phyloP scores from a whole-genome alignment of 2,113 vertebrate genomes.

The Lucifuga dentata region DNA sequence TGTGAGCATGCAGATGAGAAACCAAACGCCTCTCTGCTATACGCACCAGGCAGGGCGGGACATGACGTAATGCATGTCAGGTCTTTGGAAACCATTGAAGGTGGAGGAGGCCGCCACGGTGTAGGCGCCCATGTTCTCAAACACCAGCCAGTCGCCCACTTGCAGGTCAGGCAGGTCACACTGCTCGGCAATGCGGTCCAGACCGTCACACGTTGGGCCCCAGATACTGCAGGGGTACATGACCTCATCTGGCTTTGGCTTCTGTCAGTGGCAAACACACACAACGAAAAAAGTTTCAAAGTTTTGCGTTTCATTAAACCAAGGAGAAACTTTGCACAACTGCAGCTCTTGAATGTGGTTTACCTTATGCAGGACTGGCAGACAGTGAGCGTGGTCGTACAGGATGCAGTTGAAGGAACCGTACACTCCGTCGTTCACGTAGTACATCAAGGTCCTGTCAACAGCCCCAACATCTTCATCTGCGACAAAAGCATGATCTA shows the following conservation, averaged over 20 bases:
- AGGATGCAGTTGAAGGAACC: conserved; percentile 98
- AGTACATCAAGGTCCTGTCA: conserved; percentile 95
- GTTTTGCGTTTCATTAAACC: neutral
- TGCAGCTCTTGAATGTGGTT: neutral
- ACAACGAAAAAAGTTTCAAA: neutral
- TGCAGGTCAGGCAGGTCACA: conserved; percentile 92
- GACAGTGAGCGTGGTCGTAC: conserved; percentile 94
- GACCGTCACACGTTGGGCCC: conserved; percentile 96
- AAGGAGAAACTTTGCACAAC: neutral
- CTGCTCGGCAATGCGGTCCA: conserved; percentile 94
- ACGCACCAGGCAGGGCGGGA: conserved; percentile 92
- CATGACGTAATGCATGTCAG: conserved; percentile 92
- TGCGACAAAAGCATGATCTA: conserved; percentile 47
- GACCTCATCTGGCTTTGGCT: conserved; percentile 92
- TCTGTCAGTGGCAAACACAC: conserved; percentile 70
- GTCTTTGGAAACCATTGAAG: conserved; percentile 97
- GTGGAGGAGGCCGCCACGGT: conserved; percentile 96
- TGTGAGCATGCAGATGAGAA: too few species aligned
- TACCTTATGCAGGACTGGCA: conserved; percentile 92
- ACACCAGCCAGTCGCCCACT: conserved; percentile 95
- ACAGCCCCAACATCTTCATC: conserved; percentile 90
- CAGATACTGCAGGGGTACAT: conserved; percentile 94
- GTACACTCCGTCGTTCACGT: conserved; percentile 98
- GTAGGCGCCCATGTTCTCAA: conserved; percentile 98
- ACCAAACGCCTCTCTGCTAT: neutral